These are phyloP conservation scores for Cryptocephalus primarius DNA, from an alignment of 2,888 invertebrate genomes.

Conservation along the genomic window DNA sequence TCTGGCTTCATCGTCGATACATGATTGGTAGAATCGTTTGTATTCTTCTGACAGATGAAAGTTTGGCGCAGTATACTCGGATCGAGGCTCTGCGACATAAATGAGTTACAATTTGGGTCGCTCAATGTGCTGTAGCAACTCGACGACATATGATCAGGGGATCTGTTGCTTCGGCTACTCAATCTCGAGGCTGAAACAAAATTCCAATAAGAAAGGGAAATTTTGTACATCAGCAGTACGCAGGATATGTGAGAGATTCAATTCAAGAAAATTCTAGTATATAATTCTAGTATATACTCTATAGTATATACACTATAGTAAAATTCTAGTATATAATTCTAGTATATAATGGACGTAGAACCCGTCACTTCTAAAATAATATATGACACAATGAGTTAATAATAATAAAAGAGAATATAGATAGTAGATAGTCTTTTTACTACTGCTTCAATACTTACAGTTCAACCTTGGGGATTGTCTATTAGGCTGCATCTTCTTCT, in stretches of 20 bases:
- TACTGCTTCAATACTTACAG: slow-evolving; percentile 27
- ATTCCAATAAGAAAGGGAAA: too few relatives aligned
- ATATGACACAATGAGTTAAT: too few relatives aligned
- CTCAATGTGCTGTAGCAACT: slow-evolving; percentile 50
- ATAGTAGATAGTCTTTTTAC: not conserved
- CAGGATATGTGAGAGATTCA: too few relatives aligned
- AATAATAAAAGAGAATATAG: slow-evolving; percentile 3
- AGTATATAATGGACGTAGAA: too few relatives aligned
- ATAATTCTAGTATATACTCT: too few relatives aligned
- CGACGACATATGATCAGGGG: slow-evolving; percentile 63
- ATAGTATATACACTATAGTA: too few relatives aligned
- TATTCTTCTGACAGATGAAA: slow-evolving; percentile 20
- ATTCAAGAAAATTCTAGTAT: too few relatives aligned
- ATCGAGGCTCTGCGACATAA: slow-evolving; percentile 56
- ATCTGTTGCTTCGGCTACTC: slow-evolving; percentile 39
- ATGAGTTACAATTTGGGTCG: slow-evolving; percentile 24
- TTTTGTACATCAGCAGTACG: too few relatives aligned
- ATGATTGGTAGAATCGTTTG: slow-evolving; percentile 17
- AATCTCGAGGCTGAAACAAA: slow-evolving; percentile 29
- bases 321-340: too few relatives aligned
- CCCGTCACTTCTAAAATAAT: too few relatives aligned
- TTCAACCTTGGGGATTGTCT: slow-evolving; percentile 39
- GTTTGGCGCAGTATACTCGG: slow-evolving; percentile 42
- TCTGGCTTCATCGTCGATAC: slow-evolving; percentile 15
- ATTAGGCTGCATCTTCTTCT: slow-evolving; percentile 39